These are phyloP conservation scores for Toxotes lorentzi DNA, from an alignment of 2,797 vertebrate genomes.

Conservation along the genomic window DNA sequence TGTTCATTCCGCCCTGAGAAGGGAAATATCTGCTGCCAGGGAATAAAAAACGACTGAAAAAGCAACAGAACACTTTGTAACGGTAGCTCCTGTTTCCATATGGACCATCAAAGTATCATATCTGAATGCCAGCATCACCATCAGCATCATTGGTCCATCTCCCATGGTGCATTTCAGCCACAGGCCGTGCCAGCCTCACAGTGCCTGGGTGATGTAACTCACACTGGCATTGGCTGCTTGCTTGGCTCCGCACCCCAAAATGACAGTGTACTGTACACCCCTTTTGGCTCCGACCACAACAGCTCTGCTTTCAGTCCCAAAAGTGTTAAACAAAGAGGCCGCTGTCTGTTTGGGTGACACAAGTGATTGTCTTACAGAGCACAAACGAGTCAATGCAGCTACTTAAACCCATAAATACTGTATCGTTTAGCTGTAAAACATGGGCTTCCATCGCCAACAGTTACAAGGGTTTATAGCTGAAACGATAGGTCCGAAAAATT, in stretches of 20 bases:
- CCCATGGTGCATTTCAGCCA: conserved; percentile 71
- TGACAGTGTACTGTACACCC: conserved; percentile 72
- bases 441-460: not conserved
- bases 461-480: not conserved
- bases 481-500: not conserved
- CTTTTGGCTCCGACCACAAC: conserved; percentile 75
- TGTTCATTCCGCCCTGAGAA: not conserved
- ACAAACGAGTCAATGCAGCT: conserved; percentile 62
- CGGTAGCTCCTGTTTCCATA: conserved; percentile 13
- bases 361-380: conserved; percentile 66
- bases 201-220: conserved; percentile 79
- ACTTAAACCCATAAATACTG: conserved; percentile 53
- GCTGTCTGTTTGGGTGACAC: conserved; percentile 78
- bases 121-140: conserved; percentile 22
- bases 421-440: conserved; percentile 61
- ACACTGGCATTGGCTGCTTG: conserved; percentile 66
- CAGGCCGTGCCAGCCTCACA: conserved; percentile 85
- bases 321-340: conserved; percentile 78
- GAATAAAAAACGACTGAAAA: not conserved
- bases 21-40: not conserved
- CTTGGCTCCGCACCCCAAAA: conserved; percentile 74
- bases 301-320: conserved; percentile 73
- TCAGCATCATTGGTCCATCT: conserved; percentile 48
- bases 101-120: conserved; percentile 21
- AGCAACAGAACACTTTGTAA: not conserved